Percentiles rank a stretch among this genome's conserved stretches.
Conservation (phyloP, 1,140 invertebrate genomes). For the Sarcophaga bullata region DNA sequence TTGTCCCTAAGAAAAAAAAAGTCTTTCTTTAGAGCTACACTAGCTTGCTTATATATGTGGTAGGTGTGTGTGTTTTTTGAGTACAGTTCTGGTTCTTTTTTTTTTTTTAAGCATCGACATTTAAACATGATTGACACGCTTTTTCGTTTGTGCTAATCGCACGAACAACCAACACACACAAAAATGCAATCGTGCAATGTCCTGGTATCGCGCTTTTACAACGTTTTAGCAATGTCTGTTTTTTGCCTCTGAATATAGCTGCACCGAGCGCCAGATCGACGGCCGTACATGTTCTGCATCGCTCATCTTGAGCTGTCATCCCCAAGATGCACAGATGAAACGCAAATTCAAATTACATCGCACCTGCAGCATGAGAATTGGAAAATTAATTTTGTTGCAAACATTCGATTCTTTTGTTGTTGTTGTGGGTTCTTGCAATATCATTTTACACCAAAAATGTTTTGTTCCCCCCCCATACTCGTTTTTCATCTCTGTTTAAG, state of each 20-base stretch:
- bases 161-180: background rate
- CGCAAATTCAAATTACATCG: constrained; percentile 35
- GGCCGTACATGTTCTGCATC: constrained; percentile 19
- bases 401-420: constrained; percentile 27
- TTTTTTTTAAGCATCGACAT: constrained; percentile 16
- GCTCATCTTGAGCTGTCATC: constrained; percentile 37
- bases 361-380: constrained; percentile 8
- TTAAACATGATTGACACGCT: constrained; percentile 35
- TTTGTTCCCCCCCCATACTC: too few species aligned
- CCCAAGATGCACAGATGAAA: constrained; percentile 34
- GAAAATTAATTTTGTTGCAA: constrained; percentile 7
- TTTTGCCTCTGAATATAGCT: too few species aligned
- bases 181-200: too few species aligned
- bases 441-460: too few species aligned
- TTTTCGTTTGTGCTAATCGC: constrained; percentile 10
- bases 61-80: background rate
- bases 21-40: background rate
- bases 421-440: background rate
- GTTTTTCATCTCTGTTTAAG: background rate
- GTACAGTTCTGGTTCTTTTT: background rate
- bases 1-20: background rate
- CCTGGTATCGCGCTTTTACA: too few species aligned
- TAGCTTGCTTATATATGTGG: background rate
- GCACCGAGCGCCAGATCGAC: background rate
- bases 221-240: too few species aligned